Evolutionary conservation across 92 coral and sea anemone species (phyloP).

Genomic region (Bergia sp.): DNA sequence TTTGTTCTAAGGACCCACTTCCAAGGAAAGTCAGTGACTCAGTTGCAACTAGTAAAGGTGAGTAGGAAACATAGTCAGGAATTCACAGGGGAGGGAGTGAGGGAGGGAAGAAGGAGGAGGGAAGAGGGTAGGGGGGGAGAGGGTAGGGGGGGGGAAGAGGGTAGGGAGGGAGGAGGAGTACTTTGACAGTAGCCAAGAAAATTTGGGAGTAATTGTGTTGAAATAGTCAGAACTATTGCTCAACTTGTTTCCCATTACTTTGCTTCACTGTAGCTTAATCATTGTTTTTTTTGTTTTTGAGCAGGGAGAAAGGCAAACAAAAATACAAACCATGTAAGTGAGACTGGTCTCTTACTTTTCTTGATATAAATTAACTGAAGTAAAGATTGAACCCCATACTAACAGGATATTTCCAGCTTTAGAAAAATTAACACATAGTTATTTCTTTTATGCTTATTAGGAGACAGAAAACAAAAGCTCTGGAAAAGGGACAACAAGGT

Average conservation of each 20-base stretch:
- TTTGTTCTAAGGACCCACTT: slow-evolving; percentile 1
- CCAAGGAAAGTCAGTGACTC: slow-evolving; percentile 9
- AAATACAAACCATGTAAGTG: slow-evolving; percentile 19
- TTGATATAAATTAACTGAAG: background rate
- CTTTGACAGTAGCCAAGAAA: no score
- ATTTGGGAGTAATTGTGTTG: no score
- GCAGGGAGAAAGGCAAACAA: slow-evolving; percentile 27
- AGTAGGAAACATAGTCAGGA: background rate
- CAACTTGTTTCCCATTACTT: background rate
- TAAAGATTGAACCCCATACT: background rate
- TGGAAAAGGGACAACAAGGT: slow-evolving; percentile 5
- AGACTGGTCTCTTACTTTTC: background rate
- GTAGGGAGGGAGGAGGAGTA: no score
- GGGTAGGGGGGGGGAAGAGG: no score
- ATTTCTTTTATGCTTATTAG: background rate
- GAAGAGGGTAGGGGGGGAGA: no score
- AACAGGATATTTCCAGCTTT: background rate
- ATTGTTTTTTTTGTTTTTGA: background rate
- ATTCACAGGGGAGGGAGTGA: no score
- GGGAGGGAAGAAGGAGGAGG: no score
- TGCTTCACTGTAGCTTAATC: background rate
- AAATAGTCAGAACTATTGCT: background rate
- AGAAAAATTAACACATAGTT: background rate
- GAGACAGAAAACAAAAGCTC: background rate
- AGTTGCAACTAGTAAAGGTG: slow-evolving; percentile 10